Base-by-base conservation (phyloP, 2,113 vertebrate genomes). In the Ophthalmolycus amberensis region DNA sequence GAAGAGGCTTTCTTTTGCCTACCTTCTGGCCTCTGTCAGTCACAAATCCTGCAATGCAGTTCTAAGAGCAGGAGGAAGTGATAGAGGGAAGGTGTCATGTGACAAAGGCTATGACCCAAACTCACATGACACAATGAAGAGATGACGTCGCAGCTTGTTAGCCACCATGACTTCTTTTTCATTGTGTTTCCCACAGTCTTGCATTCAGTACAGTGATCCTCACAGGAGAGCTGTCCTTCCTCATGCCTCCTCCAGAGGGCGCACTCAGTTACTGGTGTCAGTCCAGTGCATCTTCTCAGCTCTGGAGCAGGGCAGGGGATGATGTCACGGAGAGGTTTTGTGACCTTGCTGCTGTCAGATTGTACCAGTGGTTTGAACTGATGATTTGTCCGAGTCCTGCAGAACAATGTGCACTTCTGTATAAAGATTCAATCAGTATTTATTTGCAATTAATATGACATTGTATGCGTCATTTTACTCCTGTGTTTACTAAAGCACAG, bases 221-320 rank as follows among this genome's bases (percentile, higher is more conserved):
- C 6, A 15, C 6, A 29, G 40, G 22, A 12, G 44, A 66, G 3
- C 0, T 64, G 52, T 78, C 15, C 8, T 80, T 34, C 59, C 10
- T 20, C 4, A n/a, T 70, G 1, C 15, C 0, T 0, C 80, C 86
- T 65, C 74, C 25, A 88, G 88, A 71, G 82, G 82, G 77, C 76
- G 16, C 25, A 29, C 4, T 85, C n/a, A n/a, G 29, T 27, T 25
- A 32, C 44, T 54, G 25, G 16, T 40, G 32, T 32, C 32, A 6
- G 34, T 58, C 62, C 1, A 42, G 44, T 29, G 59, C 44, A 3
- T 56, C 20, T 56, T 0, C 2, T 15, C 16, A n/a, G 37, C 48
- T 40, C 22, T 46, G 18, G 27, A 25, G 32, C 10, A 9, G 62
- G 6, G 9, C 22, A 58, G 37, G 25, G 34, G 5, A 27, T 62